phyloP scores from a whole-genome alignment of 1,140 invertebrate genomes.

The Brachionus calyciflorus region DNA sequence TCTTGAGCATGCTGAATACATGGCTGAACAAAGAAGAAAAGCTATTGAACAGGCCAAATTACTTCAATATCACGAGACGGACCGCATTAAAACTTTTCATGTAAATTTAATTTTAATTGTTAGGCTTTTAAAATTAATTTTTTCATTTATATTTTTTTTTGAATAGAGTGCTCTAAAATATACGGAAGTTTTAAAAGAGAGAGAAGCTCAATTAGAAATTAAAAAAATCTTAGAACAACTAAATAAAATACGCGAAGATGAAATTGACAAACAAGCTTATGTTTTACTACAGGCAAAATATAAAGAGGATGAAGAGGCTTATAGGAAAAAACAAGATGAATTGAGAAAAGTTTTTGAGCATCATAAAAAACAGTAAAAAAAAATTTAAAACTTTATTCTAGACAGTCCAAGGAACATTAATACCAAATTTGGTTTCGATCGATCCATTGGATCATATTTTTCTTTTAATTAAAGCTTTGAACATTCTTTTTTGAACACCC shows the following conservation, averaged over 20 bases:
- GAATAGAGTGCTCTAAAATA: constrained; percentile 58
- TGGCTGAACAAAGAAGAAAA: constrained; percentile 57
- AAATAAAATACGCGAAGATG: constrained; percentile 52
- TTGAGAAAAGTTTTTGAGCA: background rate
- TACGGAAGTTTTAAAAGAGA: constrained; percentile 60
- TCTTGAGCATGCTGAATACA: constrained; percentile 59
- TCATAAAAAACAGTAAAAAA: constrained; percentile 31
- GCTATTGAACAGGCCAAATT: constrained; percentile 61
- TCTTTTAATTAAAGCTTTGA: background rate
- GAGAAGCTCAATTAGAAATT: constrained; percentile 60
- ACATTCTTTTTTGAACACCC: background rate
- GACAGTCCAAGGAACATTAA: too few relatives aligned
- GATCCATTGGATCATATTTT: too few relatives aligned
- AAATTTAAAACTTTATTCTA: too few relatives aligned
- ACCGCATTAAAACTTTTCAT: constrained; percentile 60
- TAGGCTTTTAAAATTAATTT: background rate
- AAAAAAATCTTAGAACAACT: constrained; percentile 52
- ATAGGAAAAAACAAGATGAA: constrained; percentile 49
- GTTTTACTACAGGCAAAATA: constrained; percentile 52
- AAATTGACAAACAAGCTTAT: constrained; percentile 49
- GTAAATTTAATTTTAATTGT: constrained; percentile 51
- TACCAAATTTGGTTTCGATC: too few relatives aligned
- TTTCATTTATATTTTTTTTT: background rate
- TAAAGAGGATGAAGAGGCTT: constrained; percentile 51
- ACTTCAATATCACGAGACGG: constrained; percentile 61